Evolutionary conservation across 2,113 vertebrate species (phyloP).

Genomic region (Bothrops jararaca): DNA sequence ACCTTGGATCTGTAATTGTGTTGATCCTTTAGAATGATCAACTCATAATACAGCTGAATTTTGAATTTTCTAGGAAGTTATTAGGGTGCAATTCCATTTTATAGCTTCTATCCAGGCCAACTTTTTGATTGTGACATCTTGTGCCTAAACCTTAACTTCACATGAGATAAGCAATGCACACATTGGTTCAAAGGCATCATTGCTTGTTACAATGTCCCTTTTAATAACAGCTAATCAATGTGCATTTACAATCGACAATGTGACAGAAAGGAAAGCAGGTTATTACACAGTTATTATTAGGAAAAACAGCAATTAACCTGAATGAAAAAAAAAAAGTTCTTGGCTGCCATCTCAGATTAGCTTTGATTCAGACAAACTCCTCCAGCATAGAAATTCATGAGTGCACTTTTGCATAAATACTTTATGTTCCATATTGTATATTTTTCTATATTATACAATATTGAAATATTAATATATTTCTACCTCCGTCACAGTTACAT

Average conservation of each 20-base stretch:
- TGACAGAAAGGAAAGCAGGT: not conserved
- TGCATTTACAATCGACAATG: not conserved
- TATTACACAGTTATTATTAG: not conserved
- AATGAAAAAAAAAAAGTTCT: not conserved
- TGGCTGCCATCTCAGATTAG: not conserved
- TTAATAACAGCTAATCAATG: conserved; percentile 2
- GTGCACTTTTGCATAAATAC: not conserved
- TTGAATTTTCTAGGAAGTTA: not conserved
- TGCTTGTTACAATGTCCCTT: not conserved
- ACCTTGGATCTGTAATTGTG: not conserved
- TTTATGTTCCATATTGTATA: not conserved
- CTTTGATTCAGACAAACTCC: not conserved
- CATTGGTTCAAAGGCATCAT: not conserved
- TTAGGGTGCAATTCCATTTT: not conserved
- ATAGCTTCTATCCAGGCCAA: not conserved
- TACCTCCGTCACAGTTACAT: not conserved
- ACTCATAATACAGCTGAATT: not conserved
- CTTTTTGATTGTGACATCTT: not conserved
- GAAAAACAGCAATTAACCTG: not conserved
- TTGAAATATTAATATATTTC: not conserved
- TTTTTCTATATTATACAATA: not conserved
- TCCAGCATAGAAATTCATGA: not conserved
- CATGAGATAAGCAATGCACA: not conserved
- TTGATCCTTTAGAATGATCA: not conserved
- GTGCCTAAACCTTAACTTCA: not conserved